Percentiles rank a stretch among this genome's conserved stretches.
Evolutionary conservation across 2,888 invertebrate genomes (phyloP).

Genomic region (Pyrocoelia pectoralis): DNA sequence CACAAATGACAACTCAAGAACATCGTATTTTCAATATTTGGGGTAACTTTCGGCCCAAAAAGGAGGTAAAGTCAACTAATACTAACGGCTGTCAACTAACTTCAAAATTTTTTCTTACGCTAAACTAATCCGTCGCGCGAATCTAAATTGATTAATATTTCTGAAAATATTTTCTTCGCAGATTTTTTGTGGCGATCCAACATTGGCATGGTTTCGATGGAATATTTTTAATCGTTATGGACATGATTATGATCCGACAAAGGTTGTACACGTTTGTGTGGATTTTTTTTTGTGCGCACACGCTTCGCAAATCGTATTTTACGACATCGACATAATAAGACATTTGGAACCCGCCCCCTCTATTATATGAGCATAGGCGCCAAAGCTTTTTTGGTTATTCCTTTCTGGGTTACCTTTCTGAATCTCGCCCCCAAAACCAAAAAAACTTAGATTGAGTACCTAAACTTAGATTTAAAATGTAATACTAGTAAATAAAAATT

Average conservation of each 20-base stretch:
- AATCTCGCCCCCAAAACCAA: slow-evolving; percentile 17
- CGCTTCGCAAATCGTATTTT: neutral
- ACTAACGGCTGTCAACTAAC: too few species aligned
- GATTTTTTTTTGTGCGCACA: slow-evolving; percentile 1
- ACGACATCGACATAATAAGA: too few species aligned
- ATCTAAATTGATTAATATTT: neutral
- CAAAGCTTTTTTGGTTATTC: slow-evolving; percentile 7
- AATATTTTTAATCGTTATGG: neutral
- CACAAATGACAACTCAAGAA: too few species aligned
- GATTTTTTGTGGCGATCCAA: slow-evolving; percentile 1
- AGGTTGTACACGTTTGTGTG: neutral
- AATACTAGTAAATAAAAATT: neutral
- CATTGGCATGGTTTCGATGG: neutral
- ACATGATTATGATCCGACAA: neutral
- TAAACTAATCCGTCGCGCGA: too few species aligned
- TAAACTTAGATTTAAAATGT: too few species aligned
- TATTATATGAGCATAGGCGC: neutral
- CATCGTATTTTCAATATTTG: too few species aligned
- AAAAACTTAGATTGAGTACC: too few species aligned
- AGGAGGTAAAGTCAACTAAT: too few species aligned
- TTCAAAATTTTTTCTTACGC: too few species aligned
- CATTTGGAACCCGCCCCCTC: too few species aligned
- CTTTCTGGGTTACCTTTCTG: slow-evolving; percentile 14
- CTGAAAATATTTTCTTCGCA: neutral
- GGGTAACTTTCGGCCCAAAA: too few species aligned